Conservation (phyloP, 2,888 invertebrate genomes). For the Xanthia icteritia region DNA sequence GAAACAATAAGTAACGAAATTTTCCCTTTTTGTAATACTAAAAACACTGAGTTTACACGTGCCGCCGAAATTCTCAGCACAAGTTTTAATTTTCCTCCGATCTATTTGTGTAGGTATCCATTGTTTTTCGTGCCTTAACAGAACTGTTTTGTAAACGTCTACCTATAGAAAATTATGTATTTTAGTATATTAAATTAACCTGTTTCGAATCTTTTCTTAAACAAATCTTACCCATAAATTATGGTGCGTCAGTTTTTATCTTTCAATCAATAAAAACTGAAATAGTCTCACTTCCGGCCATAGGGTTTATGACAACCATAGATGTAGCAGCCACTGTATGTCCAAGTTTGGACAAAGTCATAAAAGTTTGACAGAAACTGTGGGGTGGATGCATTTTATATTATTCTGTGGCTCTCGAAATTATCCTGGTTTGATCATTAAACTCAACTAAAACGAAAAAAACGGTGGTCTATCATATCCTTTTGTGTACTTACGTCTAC, state of each 20-base stretch:
- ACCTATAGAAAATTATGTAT: conserved; percentile 56
- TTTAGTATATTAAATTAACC: conserved; percentile 64
- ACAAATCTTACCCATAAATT: conserved; percentile 71
- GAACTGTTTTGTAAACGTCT: conserved; percentile 62
- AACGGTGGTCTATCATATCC: background rate
- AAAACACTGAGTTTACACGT: conserved; percentile 55
- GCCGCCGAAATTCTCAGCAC: conserved; percentile 43
- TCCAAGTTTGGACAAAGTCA: conserved; percentile 65
- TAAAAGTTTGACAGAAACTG: conserved; percentile 64
- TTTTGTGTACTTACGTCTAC: background rate
- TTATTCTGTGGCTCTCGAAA: conserved; percentile 51
- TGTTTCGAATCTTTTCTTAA: conserved; percentile 67
- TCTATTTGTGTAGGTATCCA: conserved; percentile 39
- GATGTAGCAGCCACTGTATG: conserved; percentile 65
- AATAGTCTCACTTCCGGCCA: conserved; percentile 78
- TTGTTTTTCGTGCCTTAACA: conserved; percentile 50
- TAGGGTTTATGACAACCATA: conserved; percentile 72
- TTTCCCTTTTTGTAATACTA: conserved; percentile 43
- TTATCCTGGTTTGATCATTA: conserved; percentile 43
- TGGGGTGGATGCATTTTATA: conserved; percentile 50
- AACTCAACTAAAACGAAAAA: conserved; percentile 25
- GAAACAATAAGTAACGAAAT: conserved; percentile 30
- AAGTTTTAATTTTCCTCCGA: conserved; percentile 50
- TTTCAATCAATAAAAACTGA: conserved; percentile 82
- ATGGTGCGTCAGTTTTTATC: conserved; percentile 72